Evolutionary conservation across 2,113 vertebrate species (phyloP).

Genomic region (Balaenoptera acutorostrata): DNA sequence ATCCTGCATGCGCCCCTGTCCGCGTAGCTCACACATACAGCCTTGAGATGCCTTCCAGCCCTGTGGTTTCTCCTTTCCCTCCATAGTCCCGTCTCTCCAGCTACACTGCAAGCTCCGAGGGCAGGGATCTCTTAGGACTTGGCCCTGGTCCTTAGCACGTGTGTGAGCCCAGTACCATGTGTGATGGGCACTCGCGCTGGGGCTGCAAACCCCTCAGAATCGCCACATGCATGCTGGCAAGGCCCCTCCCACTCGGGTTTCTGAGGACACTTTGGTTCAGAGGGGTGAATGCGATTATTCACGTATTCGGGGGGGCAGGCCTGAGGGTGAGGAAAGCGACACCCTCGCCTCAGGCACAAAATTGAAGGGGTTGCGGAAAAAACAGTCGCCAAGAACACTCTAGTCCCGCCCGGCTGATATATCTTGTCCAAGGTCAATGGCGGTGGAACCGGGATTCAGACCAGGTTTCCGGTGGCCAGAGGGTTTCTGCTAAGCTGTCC

Average conservation of each 20-base stretch:
- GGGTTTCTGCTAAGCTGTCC: background rate
- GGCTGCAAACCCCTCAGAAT: background rate
- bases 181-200: accelerated
- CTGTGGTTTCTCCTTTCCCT: too few species aligned
- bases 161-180: background rate
- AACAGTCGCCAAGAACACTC: background rate
- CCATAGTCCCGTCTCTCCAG: background rate
- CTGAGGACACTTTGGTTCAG: background rate
- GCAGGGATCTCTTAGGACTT: background rate
- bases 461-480: background rate
- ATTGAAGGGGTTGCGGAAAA: background rate
- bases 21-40: background rate
- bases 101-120: accelerated
- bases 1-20: accelerated
- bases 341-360: background rate
- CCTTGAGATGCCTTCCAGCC: background rate
- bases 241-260: background rate
- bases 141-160: background rate
- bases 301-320: accelerated
- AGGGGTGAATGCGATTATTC: background rate
- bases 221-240: accelerated
- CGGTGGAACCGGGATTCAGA: accelerated
- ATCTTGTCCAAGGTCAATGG: background rate
- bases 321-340: background rate
- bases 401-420: background rate